Base-by-base conservation (phyloP, 2,113 vertebrate genomes). In the Serinus canaria region DNA sequence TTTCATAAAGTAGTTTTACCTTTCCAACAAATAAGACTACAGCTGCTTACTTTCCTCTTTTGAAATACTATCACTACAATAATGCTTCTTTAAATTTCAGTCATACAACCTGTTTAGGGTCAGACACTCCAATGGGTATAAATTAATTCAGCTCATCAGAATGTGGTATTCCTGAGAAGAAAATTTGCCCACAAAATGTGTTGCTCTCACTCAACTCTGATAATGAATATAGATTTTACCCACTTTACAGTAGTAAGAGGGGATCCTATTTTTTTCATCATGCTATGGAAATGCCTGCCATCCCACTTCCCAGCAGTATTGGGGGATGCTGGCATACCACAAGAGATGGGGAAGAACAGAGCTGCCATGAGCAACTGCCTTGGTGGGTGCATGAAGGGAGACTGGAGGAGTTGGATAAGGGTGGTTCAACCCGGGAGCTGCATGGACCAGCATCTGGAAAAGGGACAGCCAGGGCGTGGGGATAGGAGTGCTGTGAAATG, bases 311-410 rank as follows among this genome's bases (percentile, higher is more conserved):
- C 28, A 10, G 53, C 59, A 47, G 23, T 43, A 41, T 22, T 27
- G 52, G 22, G 28, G 70, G 47, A 44, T 70, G 67, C 46, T 74
- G 89, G 28, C 58, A 59, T 2, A 11, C 47, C 4, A 5, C 2
- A 14, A 20, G 50, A 76, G 49, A 49, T 39, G 13, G 25, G 19
- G 12, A 28, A 83, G 25, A 80, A 35, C 43, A 44, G 31, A 2
- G 0, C 5, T 6, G 52, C 33, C 31, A 15, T 2, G 3, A 80
- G 35, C 20, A 11, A 4, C 49, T 35, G 15, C 13, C 7, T 0
- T 0, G 52, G 35, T 11, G 23, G 56, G 31, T 55, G 35, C 44
- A 22, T 11, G 3, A 68, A 39, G 31, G n/a, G 39, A 63, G 16
- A 3, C 41, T 37, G 73, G 69, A 82, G 56, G 55, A 63, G n/a